Percentiles rank a stretch among this genome's conserved stretches.
Evolutionary conservation across 2,797 vertebrate genomes (phyloP).

Genomic region (Eulemur rubriventer): DNA sequence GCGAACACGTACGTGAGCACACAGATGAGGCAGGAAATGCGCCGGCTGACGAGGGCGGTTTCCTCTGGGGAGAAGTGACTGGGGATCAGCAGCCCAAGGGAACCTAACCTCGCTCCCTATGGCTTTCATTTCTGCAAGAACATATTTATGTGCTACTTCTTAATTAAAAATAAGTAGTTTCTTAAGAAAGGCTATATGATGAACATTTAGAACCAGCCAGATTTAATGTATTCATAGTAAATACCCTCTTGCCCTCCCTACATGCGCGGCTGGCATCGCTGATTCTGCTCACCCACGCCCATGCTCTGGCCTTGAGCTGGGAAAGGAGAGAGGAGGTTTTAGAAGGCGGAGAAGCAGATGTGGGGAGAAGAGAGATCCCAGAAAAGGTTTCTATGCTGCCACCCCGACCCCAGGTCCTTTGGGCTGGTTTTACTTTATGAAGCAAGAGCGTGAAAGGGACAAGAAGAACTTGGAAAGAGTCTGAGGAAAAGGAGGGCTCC

Average conservation of each 20-base stretch:
- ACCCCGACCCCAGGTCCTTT: neutral
- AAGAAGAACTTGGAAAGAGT: neutral
- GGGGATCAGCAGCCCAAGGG: neutral
- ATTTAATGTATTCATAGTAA: neutral
- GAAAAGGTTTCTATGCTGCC: neutral
- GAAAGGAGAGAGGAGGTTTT: neutral
- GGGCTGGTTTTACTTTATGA: neutral
- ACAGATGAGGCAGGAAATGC: neutral
- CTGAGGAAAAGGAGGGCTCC: neutral
- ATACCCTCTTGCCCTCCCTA: too few species aligned
- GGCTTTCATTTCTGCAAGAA: neutral
- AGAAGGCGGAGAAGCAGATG: neutral
- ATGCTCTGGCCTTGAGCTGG: neutral
- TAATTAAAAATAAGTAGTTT: neutral
- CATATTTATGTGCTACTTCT: neutral
- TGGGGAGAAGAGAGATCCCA: neutral
- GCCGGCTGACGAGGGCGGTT: neutral
- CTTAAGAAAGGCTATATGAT: neutral
- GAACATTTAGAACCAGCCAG: neutral
- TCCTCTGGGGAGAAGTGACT: neutral
- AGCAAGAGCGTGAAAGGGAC: neutral
- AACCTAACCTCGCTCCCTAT: neutral
- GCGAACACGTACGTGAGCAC: accelerated
- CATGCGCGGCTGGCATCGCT: accelerated
- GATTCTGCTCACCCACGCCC: neutral